Evolutionary conservation across 35 echinoderm and acorn worm genomes (phyloP), one percentile per base, ranked within the genome.

Genomic region (Holothuria glaberrima): DNA sequence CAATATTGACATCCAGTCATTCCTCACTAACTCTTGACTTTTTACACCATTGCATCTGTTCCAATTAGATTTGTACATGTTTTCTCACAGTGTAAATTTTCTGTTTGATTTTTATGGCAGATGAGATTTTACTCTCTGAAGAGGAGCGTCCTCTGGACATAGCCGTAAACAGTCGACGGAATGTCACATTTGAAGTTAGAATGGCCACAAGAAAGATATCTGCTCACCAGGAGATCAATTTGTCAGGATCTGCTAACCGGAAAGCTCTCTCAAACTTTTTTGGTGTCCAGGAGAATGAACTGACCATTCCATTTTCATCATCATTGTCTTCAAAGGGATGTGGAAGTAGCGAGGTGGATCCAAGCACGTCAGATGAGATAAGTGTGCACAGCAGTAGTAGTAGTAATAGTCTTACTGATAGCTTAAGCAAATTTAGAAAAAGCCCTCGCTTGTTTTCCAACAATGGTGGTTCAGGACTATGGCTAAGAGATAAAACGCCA

Each of bases 121-220:
- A 97, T 97, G 92, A 97, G 86, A 97, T 97, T 59, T 90, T 92
- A 58, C 86, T 97, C 59, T 38, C 92, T 36, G 75, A 84, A 35
- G 95, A 97, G 83, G 92, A 97, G 46, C 57, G 86, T 52, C 95
- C 92, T 48, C 36, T 97, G 71, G 95, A 97, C 68, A 90, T 94
- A 45, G 92, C 92, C 22, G 86, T 97, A 19, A 91, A 94, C 71
- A 89, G 86, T 67, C 71, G 75, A 48, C 86, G 86, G 50, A 92
- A 89, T 64, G 57, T 94, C 18, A 59, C 89, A 18, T 97, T 97
- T 91, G 68, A 92, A 34, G 61, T 95, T 52, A 95, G 90, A 81
- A 92, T 92, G 85, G 90, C 88, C n/a, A 75, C 44, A 41, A 75
- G 34, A 19, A 75, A 38, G 26, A 65, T 19, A 75, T 75, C 71